Base-by-base conservation (phyloP, 2,888 invertebrate genomes). In the Orchesella flavescens region DNA sequence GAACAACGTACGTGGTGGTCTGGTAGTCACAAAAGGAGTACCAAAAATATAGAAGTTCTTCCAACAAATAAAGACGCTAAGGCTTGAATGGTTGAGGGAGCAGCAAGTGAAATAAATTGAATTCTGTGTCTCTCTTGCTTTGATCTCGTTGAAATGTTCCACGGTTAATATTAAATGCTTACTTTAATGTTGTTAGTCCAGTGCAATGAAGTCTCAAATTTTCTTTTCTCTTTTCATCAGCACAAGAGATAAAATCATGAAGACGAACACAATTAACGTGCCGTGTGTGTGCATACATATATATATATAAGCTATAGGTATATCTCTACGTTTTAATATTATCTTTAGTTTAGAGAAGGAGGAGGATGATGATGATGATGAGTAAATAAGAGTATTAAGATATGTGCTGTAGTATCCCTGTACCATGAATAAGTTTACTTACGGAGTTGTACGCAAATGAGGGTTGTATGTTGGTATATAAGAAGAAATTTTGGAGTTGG, bases 381-480 rank as follows among this genome's bases (percentile, higher is more conserved):
- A 34, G 34, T 34, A 34, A 34, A 34, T 34, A 34, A 34, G 34
- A 34, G 7, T 34, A 34, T 34, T 34, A 34, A 34, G 34, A 34
- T 34, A 34, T 34, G 34, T 34, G 34, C 34, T 34, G 34, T 34
- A 34, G 34, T 34, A 49, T 24, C 46, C 17, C n/a, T n/a, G 69
- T 24, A 53, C 69, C 23, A 23, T 69, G 69, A 69, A n/a, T 49
- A n/a, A 49, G 69, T 53, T 69, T 69, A 69, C 53, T 49, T 24
- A 53, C 13, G 1, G n/a, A 24, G 23, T 69, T 69, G 49, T 69
- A 69, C 3, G 34, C 34, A 34, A 34, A 34, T 34, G 34, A 34
- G 34, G 34, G 34, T 7, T 7, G 34, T 4, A 34, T 34, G 34
- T 34, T 34, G 34, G n/a, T n/a, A n/a, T n/a, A n/a, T 34, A 34